Evolutionary conservation across 2,888 invertebrate genomes (phyloP).

Genomic region (Caenorhabditis japonica): DNA sequence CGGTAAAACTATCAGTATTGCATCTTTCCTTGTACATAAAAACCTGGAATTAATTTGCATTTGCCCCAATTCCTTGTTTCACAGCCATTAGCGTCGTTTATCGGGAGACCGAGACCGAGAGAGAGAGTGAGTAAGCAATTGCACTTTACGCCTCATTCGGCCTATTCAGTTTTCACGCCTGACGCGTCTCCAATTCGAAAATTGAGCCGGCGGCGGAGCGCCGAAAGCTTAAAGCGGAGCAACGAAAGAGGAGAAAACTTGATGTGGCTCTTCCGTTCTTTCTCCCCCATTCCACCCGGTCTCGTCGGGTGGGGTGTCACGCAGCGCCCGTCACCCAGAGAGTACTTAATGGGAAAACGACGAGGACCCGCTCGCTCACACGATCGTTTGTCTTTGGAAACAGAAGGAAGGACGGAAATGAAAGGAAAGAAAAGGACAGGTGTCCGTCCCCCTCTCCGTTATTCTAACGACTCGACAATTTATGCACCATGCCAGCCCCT

Average conservation of each 20-base stretch:
- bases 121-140: neutral
- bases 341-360: constrained; percentile 26
- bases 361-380: neutral
- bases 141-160: constrained; percentile 45
- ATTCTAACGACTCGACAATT: constrained; percentile 23
- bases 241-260: neutral
- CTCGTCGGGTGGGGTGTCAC: neutral
- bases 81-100: too few relatives aligned
- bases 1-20: too few relatives aligned
- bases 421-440: constrained; percentile 12
- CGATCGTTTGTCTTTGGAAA: constrained; percentile 12
- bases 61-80: too few relatives aligned
- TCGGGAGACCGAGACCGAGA: too few relatives aligned
- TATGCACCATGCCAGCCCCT: constrained; percentile 12
- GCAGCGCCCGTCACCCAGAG: constrained; percentile 3
- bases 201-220: constrained; percentile 13
- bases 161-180: constrained; percentile 29
- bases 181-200: constrained; percentile 15
- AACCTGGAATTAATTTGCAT: too few relatives aligned
- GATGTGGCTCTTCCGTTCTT: neutral
- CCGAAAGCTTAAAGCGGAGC: neutral
- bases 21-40: too few relatives aligned
- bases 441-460: constrained; percentile 2
- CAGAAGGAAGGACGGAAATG: neutral
- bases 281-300: neutral